phyloP scores from a whole-genome alignment of 2,797 vertebrate genomes.

The Cossypha caffra region DNA sequence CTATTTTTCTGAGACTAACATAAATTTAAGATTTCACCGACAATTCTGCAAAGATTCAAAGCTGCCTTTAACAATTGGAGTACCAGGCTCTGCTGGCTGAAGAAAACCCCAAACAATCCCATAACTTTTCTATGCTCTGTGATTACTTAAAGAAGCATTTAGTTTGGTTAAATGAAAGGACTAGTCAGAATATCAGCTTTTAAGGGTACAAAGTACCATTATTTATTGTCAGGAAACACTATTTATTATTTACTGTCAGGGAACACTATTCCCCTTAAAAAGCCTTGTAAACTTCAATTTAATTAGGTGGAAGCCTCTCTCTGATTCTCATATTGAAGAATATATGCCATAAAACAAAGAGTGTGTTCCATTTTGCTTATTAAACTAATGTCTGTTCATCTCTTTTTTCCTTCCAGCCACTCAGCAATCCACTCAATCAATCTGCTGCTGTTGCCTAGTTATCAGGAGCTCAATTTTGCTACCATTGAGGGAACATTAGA shows the following conservation, averaged over 20 bases:
- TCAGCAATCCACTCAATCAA: conserved; percentile 14
- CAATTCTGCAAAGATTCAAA: background rate
- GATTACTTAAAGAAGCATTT: conserved; percentile 19
- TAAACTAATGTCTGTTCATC: background rate
- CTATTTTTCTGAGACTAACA: background rate
- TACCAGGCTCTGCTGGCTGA: background rate
- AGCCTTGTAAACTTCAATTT: conserved; percentile 5
- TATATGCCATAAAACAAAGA: conserved; percentile 17
- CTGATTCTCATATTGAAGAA: background rate
- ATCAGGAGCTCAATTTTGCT: background rate
- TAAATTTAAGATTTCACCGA: background rate
- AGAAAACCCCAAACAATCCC: background rate
- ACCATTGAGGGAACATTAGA: background rate
- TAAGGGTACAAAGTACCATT: background rate
- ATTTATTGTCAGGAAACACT: conserved; percentile 5
- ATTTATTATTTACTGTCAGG: background rate
- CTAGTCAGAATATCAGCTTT: conserved; percentile 4
- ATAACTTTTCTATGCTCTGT: background rate
- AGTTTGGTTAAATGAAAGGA: conserved; percentile 10
- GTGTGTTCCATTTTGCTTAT: background rate
- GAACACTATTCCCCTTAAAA: conserved; percentile 31
- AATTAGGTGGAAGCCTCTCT: background rate
- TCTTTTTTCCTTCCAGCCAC: background rate
- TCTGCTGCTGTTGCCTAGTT: background rate
- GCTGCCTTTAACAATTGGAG: background rate